Percentiles rank a stretch among this genome's conserved stretches.
Conservation (phyloP, 2,113 vertebrate species). For the Actenoides hombroni region DNA sequence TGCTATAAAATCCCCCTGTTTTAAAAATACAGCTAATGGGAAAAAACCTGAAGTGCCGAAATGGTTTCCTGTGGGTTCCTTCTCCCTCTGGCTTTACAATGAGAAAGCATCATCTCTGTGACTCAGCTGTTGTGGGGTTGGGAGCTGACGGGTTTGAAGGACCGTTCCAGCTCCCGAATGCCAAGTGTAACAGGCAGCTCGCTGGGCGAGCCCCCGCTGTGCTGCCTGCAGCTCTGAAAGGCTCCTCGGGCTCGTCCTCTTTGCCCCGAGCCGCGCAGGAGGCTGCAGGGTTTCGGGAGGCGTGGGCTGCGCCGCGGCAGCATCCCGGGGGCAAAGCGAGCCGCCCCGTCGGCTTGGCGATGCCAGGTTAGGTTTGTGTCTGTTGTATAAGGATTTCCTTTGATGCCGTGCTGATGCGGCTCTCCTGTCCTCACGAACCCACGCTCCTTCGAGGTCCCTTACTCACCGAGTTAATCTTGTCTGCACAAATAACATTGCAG, state of each 20-base stretch:
- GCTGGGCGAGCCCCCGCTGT: background rate
- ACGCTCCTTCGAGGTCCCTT: background rate
- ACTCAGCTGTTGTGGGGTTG: rapidly evolving
- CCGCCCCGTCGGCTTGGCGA: background rate
- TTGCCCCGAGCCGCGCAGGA: rapidly evolving
- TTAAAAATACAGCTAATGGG: background rate
- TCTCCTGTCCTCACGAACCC: background rate
- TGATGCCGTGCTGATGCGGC: no score
- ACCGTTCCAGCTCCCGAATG: background rate
- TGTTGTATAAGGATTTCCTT: background rate
- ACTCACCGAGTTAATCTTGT: background rate
- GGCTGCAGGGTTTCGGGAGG: background rate
- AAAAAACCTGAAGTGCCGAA: background rate
- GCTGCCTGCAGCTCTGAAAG: rapidly evolving
- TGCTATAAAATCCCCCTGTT: background rate
- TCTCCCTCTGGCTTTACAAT: background rate
- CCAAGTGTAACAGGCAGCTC: background rate
- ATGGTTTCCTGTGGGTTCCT: background rate
- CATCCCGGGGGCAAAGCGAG: background rate
- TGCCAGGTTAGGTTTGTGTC: background rate
- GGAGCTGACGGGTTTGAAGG: background rate
- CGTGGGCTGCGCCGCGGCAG: no score
- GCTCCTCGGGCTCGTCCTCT: background rate
- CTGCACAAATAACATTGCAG: background rate
- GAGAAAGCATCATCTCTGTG: background rate